Percentiles rank a stretch among this genome's conserved stretches.
Evolutionary conservation across 2,797 vertebrate species (phyloP).

Genomic region (Gymnoscopelus braueri): DNA sequence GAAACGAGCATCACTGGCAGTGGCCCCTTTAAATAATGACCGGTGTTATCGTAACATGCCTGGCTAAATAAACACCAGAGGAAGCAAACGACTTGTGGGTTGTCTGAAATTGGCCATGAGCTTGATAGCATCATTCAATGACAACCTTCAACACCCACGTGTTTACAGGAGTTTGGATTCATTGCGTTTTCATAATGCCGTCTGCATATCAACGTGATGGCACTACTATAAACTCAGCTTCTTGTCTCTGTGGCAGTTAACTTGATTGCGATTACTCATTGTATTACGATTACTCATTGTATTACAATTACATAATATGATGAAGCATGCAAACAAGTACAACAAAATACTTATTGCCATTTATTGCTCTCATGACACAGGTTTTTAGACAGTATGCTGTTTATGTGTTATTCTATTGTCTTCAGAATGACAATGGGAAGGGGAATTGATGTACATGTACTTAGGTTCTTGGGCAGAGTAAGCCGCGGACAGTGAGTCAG

Average conservation of each 20-base stretch:
- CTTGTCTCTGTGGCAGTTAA: background rate
- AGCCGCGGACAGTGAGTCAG: constrained; percentile 40
- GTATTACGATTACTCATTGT: background rate
- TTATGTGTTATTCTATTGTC: background rate
- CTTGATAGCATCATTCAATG: background rate
- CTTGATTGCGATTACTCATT: background rate
- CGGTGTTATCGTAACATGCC: background rate
- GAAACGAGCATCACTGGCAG: too few relatives aligned
- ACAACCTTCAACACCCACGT: background rate
- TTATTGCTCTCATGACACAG: background rate
- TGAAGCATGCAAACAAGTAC: background rate
- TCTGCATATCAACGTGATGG: background rate
- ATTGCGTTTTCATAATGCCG: background rate
- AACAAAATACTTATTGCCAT: background rate
- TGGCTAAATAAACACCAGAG: background rate
- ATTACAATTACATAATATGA: background rate
- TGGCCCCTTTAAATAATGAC: background rate
- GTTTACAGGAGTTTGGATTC: background rate
- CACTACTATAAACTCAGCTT: background rate
- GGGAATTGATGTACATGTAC: constrained; percentile 17
- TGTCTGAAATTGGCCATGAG: background rate
- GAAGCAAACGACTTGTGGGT: background rate
- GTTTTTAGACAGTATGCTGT: background rate
- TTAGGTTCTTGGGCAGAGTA: constrained; percentile 53
- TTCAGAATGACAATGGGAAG: background rate